phyloP scores from a whole-genome alignment of 2,888 invertebrate species.

The Himalopsyche tibetana region DNA sequence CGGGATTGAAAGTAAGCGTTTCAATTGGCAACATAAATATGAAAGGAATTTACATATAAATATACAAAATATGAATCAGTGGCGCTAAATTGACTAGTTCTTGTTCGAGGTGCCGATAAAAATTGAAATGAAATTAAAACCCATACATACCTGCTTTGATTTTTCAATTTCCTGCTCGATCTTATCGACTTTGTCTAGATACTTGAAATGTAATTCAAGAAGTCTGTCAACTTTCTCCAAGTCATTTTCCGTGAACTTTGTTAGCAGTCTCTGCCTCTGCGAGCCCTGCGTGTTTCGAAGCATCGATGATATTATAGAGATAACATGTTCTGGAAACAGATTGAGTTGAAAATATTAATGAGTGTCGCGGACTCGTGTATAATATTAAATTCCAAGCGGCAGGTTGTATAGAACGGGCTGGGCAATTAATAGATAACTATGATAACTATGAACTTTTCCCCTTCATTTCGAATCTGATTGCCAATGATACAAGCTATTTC shows the following conservation, averaged over 20 bases:
- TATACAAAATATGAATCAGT: neutral
- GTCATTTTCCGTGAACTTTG: conserved; percentile 98
- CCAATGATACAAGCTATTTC: too few species aligned
- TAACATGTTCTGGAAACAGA: conserved; percentile 86
- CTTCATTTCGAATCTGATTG: too few species aligned
- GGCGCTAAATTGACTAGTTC: neutral
- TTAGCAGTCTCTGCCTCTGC: conserved; percentile 92
- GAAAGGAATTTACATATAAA: too few species aligned
- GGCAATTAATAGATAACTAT: too few species aligned
- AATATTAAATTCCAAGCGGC: too few species aligned
- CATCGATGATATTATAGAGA: conserved; percentile 95
- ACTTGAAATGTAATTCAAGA: conserved; percentile 97
- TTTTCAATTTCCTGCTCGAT: conserved; percentile 87
- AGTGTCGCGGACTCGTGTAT: too few species aligned
- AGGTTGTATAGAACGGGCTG: too few species aligned
- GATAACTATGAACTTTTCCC: too few species aligned
- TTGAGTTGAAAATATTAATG: too few species aligned
- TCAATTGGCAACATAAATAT: too few species aligned
- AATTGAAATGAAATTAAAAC: neutral
- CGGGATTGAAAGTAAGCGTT: too few species aligned
- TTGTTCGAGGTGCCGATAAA: neutral
- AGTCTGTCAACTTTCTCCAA: conserved; percentile 98
- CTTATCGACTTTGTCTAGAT: conserved; percentile 92
- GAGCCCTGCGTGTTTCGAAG: conserved; percentile 93
- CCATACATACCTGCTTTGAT: conserved; percentile 69